These are phyloP conservation scores for Bungarus multicinctus DNA, from an alignment of 2,113 vertebrate species.

Conservation along the genomic window DNA sequence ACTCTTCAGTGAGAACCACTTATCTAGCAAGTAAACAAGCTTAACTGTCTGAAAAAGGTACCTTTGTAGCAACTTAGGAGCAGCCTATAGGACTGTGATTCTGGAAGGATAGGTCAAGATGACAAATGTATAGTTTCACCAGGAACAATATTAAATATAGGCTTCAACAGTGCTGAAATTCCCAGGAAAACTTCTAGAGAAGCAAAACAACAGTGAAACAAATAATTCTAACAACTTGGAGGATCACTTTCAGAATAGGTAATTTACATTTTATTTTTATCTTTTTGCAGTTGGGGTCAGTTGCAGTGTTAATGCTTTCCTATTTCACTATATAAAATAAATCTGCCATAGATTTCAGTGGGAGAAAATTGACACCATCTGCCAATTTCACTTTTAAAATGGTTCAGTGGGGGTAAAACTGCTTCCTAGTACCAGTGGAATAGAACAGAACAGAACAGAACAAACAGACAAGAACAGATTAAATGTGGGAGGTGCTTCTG, in stretches of 20 bases:
- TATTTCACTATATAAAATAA: not conserved
- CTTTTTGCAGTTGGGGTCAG: not conserved
- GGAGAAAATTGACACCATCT: not conserved
- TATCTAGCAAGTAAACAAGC: conserved; percentile 52
- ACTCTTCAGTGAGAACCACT: conserved; percentile 26
- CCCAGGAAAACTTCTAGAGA: not conserved
- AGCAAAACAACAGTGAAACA: too few species aligned
- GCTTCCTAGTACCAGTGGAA: not conserved
- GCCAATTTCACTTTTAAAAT: not conserved
- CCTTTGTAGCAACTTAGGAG: conserved; percentile 55
- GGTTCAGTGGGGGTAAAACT: not conserved
- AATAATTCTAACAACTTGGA: not conserved
- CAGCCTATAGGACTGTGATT: conserved; percentile 36
- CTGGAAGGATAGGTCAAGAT: conserved; percentile 32
- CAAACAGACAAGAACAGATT: not conserved
- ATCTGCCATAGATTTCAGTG: not conserved
- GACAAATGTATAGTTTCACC: conserved; percentile 44
- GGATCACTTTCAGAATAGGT: not conserved
- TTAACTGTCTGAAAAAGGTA: conserved; percentile 34
- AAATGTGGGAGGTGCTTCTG: not conserved
- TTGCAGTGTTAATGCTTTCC: not conserved
- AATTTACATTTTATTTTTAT: not conserved
- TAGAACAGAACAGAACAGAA: not conserved
- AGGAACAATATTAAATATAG: conserved; percentile 16
- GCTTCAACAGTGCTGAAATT: not conserved